Evolutionary conservation across 2,113 vertebrate genomes (phyloP).

Genomic region (Neomonachus schauinslandi): DNA sequence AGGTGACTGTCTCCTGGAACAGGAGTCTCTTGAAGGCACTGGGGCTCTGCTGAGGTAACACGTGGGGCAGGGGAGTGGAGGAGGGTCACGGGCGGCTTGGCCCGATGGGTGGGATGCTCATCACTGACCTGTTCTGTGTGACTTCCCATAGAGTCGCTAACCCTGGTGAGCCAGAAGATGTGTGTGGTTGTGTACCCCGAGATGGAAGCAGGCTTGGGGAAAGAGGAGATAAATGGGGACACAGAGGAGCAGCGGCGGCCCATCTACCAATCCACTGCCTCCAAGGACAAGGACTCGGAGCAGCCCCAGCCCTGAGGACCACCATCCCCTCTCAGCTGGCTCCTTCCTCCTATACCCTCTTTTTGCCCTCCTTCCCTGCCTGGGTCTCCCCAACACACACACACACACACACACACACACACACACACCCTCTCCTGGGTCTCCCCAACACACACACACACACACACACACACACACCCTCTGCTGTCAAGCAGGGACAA

Average conservation of each 20-base stretch:
- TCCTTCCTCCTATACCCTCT: background rate
- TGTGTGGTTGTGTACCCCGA: constrained; percentile 93
- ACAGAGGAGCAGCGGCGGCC: constrained; percentile 77
- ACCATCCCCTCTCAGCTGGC: background rate
- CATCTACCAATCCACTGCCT: constrained; percentile 58
- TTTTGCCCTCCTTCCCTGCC: constrained; percentile 1
- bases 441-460: background rate
- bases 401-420: background rate
- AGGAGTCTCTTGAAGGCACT: background rate
- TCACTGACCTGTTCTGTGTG: background rate
- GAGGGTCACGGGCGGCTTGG: background rate
- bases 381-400: background rate
- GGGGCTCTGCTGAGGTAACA: background rate
- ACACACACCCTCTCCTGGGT: too few species aligned
- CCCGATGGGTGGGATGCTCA: background rate
- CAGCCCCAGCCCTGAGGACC: constrained; percentile 44
- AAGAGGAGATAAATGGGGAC: constrained; percentile 30
- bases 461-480: background rate
- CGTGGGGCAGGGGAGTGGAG: background rate
- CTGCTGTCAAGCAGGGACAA: background rate
- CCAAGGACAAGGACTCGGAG: constrained; percentile 40
- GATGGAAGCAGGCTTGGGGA: background rate
- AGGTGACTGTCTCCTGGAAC: background rate
- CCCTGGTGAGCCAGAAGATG: constrained; percentile 92
- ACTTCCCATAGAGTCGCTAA: constrained; percentile 88